Evolutionary conservation across 2,797 vertebrate genomes (phyloP), one percentile per base, ranked within the genome.

Genomic region (Malacoraja senta): DNA sequence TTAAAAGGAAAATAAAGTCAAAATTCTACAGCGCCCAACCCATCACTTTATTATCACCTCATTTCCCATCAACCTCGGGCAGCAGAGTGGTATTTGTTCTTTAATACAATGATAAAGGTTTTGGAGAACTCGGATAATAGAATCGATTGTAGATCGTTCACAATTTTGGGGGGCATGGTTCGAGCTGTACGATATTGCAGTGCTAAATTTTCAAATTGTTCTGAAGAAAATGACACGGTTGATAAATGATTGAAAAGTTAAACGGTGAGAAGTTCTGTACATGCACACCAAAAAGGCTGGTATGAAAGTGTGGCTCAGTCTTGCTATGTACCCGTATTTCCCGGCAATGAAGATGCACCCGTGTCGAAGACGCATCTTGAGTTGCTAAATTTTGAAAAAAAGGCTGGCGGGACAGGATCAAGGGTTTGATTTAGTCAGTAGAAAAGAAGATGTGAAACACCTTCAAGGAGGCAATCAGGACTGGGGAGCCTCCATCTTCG

Each of bases 141-240:
- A 61, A 7, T 15, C 29, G 2, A 90, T 29, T 35, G 61, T 68
- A 90, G 65, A 68, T 84, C 17, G 44, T 83, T 83, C 53, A 83
- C 38, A 26, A 53, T 83, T 44, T 83, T 24, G 58, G 8, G 19
- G 44, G 44, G 44, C 44, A 53, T 53, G 44, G 44, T 53, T 29
- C 65, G 6, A 88, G 10, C 21, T 71, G 32, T 91, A 71, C 32
- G 35, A 35, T n/a, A 68, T 88, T 88, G 58, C 83, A 86, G 4
- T 24, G 58, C 10, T 84, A 44, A 65, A 68, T 90, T 90, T 90
- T 90, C 58, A 88, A 81, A 81, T 65, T 83, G 80, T 83, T 83
- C 21, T 90, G 10, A 68, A 68, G 63, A 90, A 65, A 90, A 68
- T 90, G 1, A 65, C 6, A 12, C 8, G 7, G 63, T 29, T 24